Evolutionary conservation across 2,797 vertebrate species (phyloP), one percentile per base, ranked within the genome.

Genomic region (Protosalanx chinensis): DNA sequence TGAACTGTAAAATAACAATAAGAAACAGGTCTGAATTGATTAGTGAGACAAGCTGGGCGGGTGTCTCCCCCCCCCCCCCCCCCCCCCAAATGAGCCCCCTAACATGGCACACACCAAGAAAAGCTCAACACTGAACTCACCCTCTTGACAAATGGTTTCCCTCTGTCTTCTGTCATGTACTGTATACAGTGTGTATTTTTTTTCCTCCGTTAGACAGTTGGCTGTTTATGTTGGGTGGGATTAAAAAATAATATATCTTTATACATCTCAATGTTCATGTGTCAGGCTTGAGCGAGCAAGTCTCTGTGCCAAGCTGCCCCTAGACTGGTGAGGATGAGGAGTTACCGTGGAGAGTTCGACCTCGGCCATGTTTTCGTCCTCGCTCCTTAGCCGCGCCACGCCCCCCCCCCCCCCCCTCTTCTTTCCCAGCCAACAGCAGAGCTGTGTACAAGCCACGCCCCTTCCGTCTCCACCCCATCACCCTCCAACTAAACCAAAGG

Each of bases 231-330:
- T 81, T 76, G 86, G 67, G 32, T 62, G 66, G 29, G 64, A 82
- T 83, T 88, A 84, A 90, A 90, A 90, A 91, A 88, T 89, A 86
- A 91, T 90, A 89, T 87, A 84, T 89, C 87, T 90, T 90, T 91
- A 84, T 91, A 91, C 89, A 91, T 88, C 81, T 89, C 82, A 87
- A 88, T 83, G 85, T 88, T 76, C 73, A 91, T 93, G 91, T 91
- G 94, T 94, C 94, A 94, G 94, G 94, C 93, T 96, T 92, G 88
- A 91, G 92, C 90, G 82, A 88, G 83, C 90, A 93, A 95, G 95
- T 95, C 90, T 92, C 93, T 93, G 93, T 90, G 92, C 84, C 88
- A 94, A 94, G 93, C 91, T 85, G 92, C 90, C 93, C 90, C 84
- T 15, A 33, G 7, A 82, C 85, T 92, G 86, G 78, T 77, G 89